A percentile compares a stretch with the other conserved stretches of the same genome.
phyloP scores from a whole-genome alignment of 2,113 vertebrate genomes.

The Actenoides lindsayi region DNA sequence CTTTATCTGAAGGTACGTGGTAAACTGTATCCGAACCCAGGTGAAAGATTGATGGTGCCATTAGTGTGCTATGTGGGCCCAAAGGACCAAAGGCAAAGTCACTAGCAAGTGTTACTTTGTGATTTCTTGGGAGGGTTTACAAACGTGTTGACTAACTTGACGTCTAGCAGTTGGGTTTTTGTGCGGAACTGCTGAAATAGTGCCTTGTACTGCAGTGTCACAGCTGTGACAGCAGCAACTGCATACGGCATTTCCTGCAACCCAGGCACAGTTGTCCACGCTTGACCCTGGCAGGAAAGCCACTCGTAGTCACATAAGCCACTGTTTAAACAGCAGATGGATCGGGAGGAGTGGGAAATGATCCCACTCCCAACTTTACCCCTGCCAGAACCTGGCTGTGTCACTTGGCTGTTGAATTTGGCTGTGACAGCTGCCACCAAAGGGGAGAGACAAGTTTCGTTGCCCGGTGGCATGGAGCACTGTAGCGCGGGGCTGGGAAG shows the following conservation, averaged over 20 bases:
- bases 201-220: not conserved
- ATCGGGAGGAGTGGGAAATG: not conserved
- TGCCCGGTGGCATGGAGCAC: fast-evolving
- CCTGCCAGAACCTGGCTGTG: not conserved
- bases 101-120: not conserved
- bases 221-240: not conserved
- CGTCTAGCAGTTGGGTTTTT: fast-evolving
- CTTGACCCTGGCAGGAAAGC: not conserved
- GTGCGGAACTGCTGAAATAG: not conserved
- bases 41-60: not conserved
- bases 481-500: not conserved
- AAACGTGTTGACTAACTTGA: not conserved
- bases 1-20: not conserved
- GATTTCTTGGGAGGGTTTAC: not conserved
- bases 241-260: not conserved
- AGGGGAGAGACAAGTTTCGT: not conserved
- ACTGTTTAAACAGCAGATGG: fast-evolving
- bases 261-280: not conserved
- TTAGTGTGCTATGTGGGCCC: not conserved
- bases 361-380: not conserved
- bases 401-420: not conserved
- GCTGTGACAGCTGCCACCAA: not conserved
- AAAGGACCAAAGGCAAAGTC: not conserved
- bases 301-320: not conserved
- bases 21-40: not conserved